These are phyloP conservation scores for Drosophila macrospina DNA, from an alignment of 2,888 invertebrate species.

Conservation along the genomic window DNA sequence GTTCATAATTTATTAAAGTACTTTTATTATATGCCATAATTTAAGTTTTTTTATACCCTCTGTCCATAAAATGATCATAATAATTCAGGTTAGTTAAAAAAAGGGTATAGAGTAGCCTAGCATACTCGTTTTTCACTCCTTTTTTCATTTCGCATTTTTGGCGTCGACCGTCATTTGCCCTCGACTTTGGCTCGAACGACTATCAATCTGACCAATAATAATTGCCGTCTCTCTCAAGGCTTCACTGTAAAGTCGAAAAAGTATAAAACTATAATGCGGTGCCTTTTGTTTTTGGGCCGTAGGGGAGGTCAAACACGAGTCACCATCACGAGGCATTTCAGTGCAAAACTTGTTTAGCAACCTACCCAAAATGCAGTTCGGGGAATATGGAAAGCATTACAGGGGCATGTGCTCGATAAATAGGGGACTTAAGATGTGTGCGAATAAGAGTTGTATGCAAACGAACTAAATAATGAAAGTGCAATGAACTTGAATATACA, in stretches of 20 bases:
- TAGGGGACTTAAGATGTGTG: constrained; percentile 10
- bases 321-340: constrained; percentile 30
- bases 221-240: constrained; percentile 44
- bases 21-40: too few species aligned
- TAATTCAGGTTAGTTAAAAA: too few species aligned
- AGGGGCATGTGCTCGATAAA: constrained; percentile 17
- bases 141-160: constrained; percentile 6
- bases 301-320: constrained; percentile 48
- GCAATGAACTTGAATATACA: constrained; percentile 37
- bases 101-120: constrained; percentile 12
- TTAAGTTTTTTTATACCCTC: too few species aligned
- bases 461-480: constrained; percentile 29
- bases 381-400: constrained; percentile 4
- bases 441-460: constrained; percentile 6
- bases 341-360: constrained; percentile 38
- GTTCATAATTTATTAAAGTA: neutral
- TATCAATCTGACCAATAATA: constrained; percentile 23
- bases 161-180: constrained; percentile 48
- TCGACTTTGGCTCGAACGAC: constrained; percentile 24
- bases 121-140: neutral
- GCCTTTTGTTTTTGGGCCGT: constrained; percentile 18
- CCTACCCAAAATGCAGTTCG: constrained; percentile 1
- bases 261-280: constrained; percentile 11
- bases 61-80: too few species aligned
- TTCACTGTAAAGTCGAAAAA: constrained; percentile 23